Evolutionary conservation across 2,888 invertebrate species (phyloP).

Genomic region (Zaprionus bogoriensis): DNA sequence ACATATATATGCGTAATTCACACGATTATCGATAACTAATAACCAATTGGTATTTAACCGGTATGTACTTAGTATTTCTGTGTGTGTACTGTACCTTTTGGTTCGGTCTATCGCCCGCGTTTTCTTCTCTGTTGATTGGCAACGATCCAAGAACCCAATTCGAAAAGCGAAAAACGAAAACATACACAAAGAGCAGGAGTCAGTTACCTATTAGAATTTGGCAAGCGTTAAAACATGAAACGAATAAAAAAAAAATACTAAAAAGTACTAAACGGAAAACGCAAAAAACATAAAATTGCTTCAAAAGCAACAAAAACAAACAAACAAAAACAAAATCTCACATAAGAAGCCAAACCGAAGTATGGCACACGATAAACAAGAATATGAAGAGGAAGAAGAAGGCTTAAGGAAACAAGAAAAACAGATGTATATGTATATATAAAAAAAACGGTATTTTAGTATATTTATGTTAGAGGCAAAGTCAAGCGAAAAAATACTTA

Average conservation of each 20-base stretch:
- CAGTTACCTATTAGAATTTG: constrained; percentile 83
- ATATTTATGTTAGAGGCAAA: constrained; percentile 69
- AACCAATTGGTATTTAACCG: constrained; percentile 45
- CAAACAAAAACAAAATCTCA: constrained; percentile 16
- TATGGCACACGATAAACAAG: constrained; percentile 39
- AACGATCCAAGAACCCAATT: constrained; percentile 21
- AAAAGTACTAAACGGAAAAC: not conserved
- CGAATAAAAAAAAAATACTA: constrained; percentile 32
- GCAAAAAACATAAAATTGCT: constrained; percentile 56
- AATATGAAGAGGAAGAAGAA: constrained; percentile 35
- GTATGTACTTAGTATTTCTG: constrained; percentile 32
- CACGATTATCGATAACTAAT: constrained; percentile 16
- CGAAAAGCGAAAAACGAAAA: constrained; percentile 53
- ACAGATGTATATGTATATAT: constrained; percentile 53
- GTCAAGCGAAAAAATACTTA: constrained; percentile 60
- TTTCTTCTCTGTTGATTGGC: constrained; percentile 73
- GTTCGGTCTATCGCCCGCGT: constrained; percentile 48
- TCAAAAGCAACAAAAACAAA: constrained; percentile 61
- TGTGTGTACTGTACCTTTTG: constrained; percentile 53
- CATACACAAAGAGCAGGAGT: constrained; percentile 81
- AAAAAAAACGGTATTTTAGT: constrained; percentile 72
- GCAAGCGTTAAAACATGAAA: constrained; percentile 56
- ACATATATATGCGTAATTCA: constrained; percentile 17
- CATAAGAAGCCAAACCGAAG: constrained; percentile 28
- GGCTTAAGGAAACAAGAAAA: constrained; percentile 42